Evolutionary conservation across 2,113 vertebrate species (phyloP).

Genomic region (Todiramphus saurophagus): DNA sequence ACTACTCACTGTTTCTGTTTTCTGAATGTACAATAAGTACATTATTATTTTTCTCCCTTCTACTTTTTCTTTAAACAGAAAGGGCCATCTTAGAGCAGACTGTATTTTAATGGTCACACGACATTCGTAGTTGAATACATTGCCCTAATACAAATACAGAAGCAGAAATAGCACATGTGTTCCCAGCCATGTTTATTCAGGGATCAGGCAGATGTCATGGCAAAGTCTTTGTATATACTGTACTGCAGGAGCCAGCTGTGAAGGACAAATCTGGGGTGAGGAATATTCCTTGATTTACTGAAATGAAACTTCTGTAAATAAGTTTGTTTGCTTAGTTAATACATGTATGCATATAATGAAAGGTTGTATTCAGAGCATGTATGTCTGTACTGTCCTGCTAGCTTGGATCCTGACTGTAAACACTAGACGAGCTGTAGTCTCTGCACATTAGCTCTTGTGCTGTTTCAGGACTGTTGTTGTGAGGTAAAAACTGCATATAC

Average conservation of each 20-base stretch:
- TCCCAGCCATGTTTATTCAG: constrained; percentile 34
- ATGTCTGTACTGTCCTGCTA: neutral
- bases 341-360: neutral
- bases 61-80: neutral
- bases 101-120: neutral
- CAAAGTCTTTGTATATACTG: constrained; percentile 23
- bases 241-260: constrained; percentile 3
- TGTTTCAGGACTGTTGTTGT: neutral
- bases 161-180: constrained; percentile 30
- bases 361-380: neutral
- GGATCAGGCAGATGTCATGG: constrained; percentile 50
- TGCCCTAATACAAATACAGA: constrained; percentile 9
- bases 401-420: neutral
- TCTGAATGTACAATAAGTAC: neutral
- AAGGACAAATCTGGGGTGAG: constrained; percentile 9
- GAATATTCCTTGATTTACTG: neutral
- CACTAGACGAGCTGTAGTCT: neutral
- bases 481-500: neutral
- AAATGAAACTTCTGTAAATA: constrained; percentile 30
- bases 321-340: neutral
- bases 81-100: neutral
- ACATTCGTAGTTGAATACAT: neutral
- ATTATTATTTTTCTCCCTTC: neutral
- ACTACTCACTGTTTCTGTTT: neutral
- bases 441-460: neutral